Conservation (phyloP, 1,140 invertebrate species). For the Lysiphlebus fabarum region DNA sequence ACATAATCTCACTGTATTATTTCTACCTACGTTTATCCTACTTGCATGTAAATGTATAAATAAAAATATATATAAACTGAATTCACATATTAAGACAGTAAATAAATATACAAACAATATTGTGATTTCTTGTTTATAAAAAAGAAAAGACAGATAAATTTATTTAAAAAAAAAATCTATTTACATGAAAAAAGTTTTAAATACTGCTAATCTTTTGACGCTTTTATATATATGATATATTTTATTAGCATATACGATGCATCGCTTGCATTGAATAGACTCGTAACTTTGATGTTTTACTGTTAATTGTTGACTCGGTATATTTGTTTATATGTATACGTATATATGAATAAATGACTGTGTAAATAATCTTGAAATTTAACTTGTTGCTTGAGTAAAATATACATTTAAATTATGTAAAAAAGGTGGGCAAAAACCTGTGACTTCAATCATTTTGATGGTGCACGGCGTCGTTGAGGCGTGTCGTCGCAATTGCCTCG, state of each 20-base stretch:
- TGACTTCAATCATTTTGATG: constrained; percentile 27
- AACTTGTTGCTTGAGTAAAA: too few relatives aligned
- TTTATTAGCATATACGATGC: constrained; percentile 45
- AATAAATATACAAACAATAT: too few relatives aligned
- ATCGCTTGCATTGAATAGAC: constrained; percentile 43
- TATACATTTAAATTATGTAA: constrained; percentile 4
- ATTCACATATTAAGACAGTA: too few relatives aligned
- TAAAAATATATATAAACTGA: too few relatives aligned
- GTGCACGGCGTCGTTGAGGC: constrained; percentile 39
- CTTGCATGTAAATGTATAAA: too few relatives aligned
- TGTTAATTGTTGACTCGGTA: constrained; percentile 43
- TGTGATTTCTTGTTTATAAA: too few relatives aligned
- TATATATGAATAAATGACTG: neutral
- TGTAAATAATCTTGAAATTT: neutral
- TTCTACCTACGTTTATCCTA: too few relatives aligned
- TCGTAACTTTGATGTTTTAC: constrained; percentile 29
- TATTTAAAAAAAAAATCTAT: too few relatives aligned
- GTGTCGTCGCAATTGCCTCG: constrained; percentile 49
- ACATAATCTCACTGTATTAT: too few relatives aligned
- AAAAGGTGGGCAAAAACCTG: constrained; percentile 30
- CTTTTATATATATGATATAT: constrained; percentile 27
- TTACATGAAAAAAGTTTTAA: constrained; percentile 5
- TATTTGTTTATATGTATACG: neutral
- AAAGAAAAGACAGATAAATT: too few relatives aligned
- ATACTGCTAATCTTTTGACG: constrained; percentile 27